Base-by-base conservation (phyloP, 2,888 invertebrate species). In the Andricus quercusramuli region DNA sequence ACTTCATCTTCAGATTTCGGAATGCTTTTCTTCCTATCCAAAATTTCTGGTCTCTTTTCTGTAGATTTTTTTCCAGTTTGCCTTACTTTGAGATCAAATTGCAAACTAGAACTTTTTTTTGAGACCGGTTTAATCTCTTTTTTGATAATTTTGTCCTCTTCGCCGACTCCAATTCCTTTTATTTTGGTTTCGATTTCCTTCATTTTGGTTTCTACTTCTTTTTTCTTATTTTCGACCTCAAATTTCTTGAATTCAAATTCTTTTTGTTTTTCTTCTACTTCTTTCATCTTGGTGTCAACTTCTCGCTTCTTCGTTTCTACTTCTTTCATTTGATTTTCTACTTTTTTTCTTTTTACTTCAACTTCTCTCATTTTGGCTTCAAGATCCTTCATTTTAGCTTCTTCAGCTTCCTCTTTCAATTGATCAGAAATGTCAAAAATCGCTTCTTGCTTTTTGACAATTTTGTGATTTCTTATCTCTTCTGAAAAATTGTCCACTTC, bases 111-210 rank as follows among this genome's bases (percentile, higher is more conserved):
- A 25, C 25, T 62, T 62, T 62, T 62, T 62, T 3, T 22, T 11
- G 59, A 22, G 11, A 59, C 22, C n/a, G 22, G 59, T 22, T 59
- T 59, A 59, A 0, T 59, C 3, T 22, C 22, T 59, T 25, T 47
- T 3, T 17, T 2, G 15, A 44, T 11, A 15, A 25, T 29, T 65
- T 65, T 29, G 3, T 51, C 8, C 17, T 51, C 47, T 29, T 32
- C 20, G 2, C 2, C 20, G 4, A 17, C 3, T 9, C 47, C 17
- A 20, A 29, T 37, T 37, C n/a, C 47, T 70, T 51, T 29, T 25
- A 82, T 80, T 51, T 79, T 47, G 32, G 44, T 82, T 51, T 82
- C 82, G 15, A 74, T 74, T 62, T 80, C 82, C 20, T 67, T 81
- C 29, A 51, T n/a, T 44, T 79, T 81, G 5, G 37, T 37, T 41